Base-by-base conservation (phyloP, 1,140 invertebrate genomes). In the Paralvinella palmiformis region DNA sequence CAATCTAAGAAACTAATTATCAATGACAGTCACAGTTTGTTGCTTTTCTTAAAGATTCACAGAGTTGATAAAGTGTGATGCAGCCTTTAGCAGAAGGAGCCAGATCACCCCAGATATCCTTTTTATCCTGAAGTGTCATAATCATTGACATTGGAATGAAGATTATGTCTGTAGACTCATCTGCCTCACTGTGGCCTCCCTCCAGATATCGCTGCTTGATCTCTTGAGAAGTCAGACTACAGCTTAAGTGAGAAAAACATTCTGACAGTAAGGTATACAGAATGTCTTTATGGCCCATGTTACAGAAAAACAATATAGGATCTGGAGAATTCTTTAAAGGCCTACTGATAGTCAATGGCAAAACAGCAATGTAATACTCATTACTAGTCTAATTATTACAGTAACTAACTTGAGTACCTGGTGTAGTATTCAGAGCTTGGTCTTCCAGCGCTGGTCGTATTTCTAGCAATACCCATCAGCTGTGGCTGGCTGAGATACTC, bases 341-440 rank as follows among this genome's bases (percentile, higher is more conserved):
- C n/a, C n/a, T n/a, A n/a, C n/a, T n/a, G n/a, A n/a, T n/a, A n/a
- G n/a, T n/a, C n/a, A n/a, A n/a, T n/a, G n/a, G n/a, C n/a, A n/a
- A n/a, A n/a, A n/a, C n/a, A n/a, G n/a, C n/a, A n/a, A n/a, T n/a
- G 36, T 35, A 10, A 20, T 45, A 10, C n/a, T 17, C 24, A 63
- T 37, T 37, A 37, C 41, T 50, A 69, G 52, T 37, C 48, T 13
- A 3, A 41, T 33, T 44, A 63, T 41, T 41, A 41, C 37, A 41
- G 10, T 41, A 41, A 10, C 10, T 41, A 41, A 41, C n/a, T 41
- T 41, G 10, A 41, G n/a, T n/a, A 81, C 79, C 65, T 75, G 5
- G 79, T 66, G 33, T 74, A 63, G 70, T 80, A 81, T 59, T 79
- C 79, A n/a, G 72, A 56, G 67, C 78, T 80, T 27, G 78, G 79